phyloP scores from a whole-genome alignment of 2,797 vertebrate species.

The Acropternis orthonyx region DNA sequence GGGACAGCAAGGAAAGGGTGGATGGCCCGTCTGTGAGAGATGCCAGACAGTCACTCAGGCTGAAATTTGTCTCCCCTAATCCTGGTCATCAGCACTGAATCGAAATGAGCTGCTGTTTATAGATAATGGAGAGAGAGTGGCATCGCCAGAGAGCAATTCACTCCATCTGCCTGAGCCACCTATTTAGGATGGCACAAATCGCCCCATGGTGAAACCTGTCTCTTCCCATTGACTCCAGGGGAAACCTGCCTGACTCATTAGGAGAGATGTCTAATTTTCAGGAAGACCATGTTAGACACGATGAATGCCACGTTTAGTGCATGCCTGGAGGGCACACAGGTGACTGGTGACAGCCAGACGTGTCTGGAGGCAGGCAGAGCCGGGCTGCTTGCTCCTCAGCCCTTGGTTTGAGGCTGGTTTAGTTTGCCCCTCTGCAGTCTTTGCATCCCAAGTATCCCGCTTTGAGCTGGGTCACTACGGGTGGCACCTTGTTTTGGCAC shows the following conservation, averaged over 20 bases:
- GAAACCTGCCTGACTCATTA: slow-evolving; percentile 22
- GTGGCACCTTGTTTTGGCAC: rapidly evolving
- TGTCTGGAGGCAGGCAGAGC: not conserved
- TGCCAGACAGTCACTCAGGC: not conserved
- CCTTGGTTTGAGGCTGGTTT: not conserved
- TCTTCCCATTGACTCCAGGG: slow-evolving; percentile 19
- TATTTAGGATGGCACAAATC: slow-evolving; percentile 19
- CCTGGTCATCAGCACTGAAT: slow-evolving; percentile 5
- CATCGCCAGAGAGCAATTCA: slow-evolving; percentile 49
- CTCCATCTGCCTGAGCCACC: slow-evolving; percentile 51
- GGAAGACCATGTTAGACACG: slow-evolving; percentile 32
- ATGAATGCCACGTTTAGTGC: not conserved
- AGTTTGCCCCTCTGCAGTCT: not conserved
- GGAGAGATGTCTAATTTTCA: not conserved
- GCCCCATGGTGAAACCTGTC: slow-evolving; percentile 44
- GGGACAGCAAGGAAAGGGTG: not conserved
- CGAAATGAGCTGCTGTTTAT: not conserved
- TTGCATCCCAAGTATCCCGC: not conserved
- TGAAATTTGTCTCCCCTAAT: slow-evolving; percentile 25
- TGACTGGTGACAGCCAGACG: not conserved
- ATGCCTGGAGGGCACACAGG: slow-evolving; percentile 37
- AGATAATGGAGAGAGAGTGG: slow-evolving; percentile 52
- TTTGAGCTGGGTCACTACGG: not conserved
- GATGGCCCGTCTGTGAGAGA: not conserved
- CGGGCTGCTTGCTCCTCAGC: not conserved